Evolutionary conservation across 2,797 vertebrate species (phyloP).

Genomic region (Diplodus sargus): DNA sequence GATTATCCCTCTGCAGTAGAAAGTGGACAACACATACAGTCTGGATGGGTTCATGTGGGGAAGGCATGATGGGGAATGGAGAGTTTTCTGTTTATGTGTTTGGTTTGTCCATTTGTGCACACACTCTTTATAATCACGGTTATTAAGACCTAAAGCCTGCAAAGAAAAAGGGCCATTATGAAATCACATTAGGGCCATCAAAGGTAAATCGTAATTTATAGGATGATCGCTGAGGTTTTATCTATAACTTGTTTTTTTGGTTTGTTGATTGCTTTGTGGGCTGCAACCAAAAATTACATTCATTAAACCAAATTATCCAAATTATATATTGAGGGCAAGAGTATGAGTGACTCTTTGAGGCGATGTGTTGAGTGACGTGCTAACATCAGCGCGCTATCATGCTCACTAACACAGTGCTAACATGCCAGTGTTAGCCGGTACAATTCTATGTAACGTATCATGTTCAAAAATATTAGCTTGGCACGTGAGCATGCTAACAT

Average conservation of each 20-base stretch:
- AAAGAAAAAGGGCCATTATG: slow-evolving; percentile 21
- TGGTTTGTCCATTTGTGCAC: neutral
- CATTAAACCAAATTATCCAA: neutral
- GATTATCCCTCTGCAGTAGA: slow-evolving; percentile 30
- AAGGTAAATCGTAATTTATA: slow-evolving; percentile 50
- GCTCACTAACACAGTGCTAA: no score
- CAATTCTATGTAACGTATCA: neutral
- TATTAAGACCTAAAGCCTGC: slow-evolving; percentile 32
- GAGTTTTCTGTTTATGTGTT: slow-evolving; percentile 1
- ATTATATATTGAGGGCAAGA: no score
- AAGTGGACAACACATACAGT: neutral
- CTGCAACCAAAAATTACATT: neutral
- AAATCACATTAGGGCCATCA: slow-evolving; percentile 37
- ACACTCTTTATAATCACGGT: slow-evolving; percentile 24
- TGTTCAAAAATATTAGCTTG: neutral
- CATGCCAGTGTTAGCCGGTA: no score
- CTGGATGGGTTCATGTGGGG: slow-evolving; percentile 8
- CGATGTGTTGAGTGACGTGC: neutral
- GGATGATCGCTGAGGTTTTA: slow-evolving; percentile 31
- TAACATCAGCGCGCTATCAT: neutral
- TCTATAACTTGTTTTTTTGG: slow-evolving; percentile 31
- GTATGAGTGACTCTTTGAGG: no score
- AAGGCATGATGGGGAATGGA: neutral
- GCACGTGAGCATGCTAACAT: no score
- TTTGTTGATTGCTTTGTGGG: neutral